Base-by-base conservation (phyloP, 2,113 vertebrate species). In the Albula glossodonta region DNA sequence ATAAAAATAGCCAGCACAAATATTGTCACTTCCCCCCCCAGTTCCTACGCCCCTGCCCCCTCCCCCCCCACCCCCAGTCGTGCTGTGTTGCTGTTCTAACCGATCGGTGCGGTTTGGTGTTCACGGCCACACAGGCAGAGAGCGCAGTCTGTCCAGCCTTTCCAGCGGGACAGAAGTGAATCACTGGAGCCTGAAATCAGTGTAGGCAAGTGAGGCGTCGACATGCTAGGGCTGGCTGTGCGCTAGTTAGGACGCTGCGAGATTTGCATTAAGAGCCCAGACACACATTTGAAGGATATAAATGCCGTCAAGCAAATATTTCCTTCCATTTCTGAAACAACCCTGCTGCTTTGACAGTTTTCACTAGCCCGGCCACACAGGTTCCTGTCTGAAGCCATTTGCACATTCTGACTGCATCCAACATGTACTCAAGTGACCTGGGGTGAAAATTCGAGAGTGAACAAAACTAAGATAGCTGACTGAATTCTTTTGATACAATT, bases 221-320 rank as follows among this genome's bases (percentile, higher is more conserved):
- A 25, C 78, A 52, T 31, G 49, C 5, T 31, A 56, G 57, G 78
- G 17, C 78, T 63, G 52, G 9, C 77, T 50, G 77, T n/a, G 41
- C 50, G 56, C 15, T 56, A 25, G 53, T 51, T 31, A 80, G 9
- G 57, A 80, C 50, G 52, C 52, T 80, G 53, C 51, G 57, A 85
- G 56, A 31, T 50, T 48, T 51, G 31, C 51, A 79, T 85, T 79
- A 85, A 52, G 19, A 85, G 50, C 78, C 56, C 22, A 57, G 41
- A 85, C 52, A 74, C 13, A 66, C 48, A 66, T 63, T 19, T 17
- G 78, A 53, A 63, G 56, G 53, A 80, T 80, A 85, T n/a, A 48
- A 85, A 85, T 79, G 19, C 22, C 25, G 11, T 25, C 51, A 79
- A 74, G 70, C 70, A 74, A 74, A 74, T 11, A 31, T 74, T 74